Evolutionary conservation across 2,113 vertebrate species (phyloP).

Genomic region (Dunckerocampus dactyliophorus): DNA sequence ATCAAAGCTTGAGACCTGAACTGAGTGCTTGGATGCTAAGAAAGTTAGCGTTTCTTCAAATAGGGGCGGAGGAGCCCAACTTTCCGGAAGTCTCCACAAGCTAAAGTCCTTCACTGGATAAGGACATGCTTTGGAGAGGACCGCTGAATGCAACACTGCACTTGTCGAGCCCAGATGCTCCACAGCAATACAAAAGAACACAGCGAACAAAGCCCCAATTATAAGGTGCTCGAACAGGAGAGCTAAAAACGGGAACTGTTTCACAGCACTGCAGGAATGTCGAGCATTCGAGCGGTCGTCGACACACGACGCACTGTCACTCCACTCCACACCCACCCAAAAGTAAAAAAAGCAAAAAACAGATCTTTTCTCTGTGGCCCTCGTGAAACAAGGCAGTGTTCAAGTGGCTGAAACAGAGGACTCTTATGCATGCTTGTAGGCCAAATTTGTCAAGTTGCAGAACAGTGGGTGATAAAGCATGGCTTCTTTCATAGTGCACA

Average conservation of each 20-base stretch:
- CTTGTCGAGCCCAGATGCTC: slow-evolving; percentile 27
- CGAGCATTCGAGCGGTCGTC: slow-evolving; percentile 42
- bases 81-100: slow-evolving; percentile 6
- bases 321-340: slow-evolving; percentile 25
- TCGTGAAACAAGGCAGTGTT: slow-evolving; percentile 57
- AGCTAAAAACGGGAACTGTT: slow-evolving; percentile 59
- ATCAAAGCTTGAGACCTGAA: too few species aligned
- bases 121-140: slow-evolving; percentile 30
- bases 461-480: slow-evolving; percentile 8
- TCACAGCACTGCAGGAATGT: slow-evolving; percentile 58
- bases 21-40: neutral
- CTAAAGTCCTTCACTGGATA: slow-evolving; percentile 34
- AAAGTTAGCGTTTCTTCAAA: neutral
- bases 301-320: slow-evolving; percentile 55
- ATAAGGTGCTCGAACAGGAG: slow-evolving; percentile 57
- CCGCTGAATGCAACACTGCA: slow-evolving; percentile 19
- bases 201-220: slow-evolving; percentile 69
- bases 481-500: too few species aligned
- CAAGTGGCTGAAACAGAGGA: slow-evolving; percentile 58
- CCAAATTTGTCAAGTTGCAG: slow-evolving; percentile 37
- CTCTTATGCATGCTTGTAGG: slow-evolving; percentile 44
- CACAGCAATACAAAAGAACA: slow-evolving; percentile 30
- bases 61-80: too few species aligned
- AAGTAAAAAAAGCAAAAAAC: neutral
- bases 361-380: slow-evolving; percentile 38